These are phyloP conservation scores for Muscicapa comitata DNA, from an alignment of 2,797 vertebrate species.

Conservation along the genomic window DNA sequence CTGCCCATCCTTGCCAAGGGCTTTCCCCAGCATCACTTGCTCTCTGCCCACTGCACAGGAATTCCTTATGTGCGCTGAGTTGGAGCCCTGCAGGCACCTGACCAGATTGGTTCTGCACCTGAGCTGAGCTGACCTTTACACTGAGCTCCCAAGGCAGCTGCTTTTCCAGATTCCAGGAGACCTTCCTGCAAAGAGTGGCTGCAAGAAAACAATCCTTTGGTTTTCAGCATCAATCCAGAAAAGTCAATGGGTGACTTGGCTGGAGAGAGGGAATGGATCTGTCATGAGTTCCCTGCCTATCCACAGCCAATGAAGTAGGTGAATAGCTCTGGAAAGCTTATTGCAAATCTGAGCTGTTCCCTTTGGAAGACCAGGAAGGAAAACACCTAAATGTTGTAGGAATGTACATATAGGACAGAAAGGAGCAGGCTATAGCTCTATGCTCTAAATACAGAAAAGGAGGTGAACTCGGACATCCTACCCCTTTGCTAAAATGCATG, in stretches of 20 bases:
- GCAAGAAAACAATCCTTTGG: not conserved
- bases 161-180: not conserved
- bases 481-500: not conserved
- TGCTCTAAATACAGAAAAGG: not conserved
- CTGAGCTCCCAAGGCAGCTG: not conserved
- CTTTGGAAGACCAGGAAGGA: not conserved
- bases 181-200: not conserved
- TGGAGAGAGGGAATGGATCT: not conserved
- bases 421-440: not conserved
- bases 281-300: not conserved
- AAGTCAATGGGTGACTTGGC: not conserved
- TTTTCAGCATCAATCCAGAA: not conserved
- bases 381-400: not conserved
- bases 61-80: rapidly evolving
- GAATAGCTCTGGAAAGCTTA: not conserved
- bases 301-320: not conserved
- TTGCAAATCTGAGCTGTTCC: not conserved
- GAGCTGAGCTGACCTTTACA: not conserved
- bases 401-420: not conserved
- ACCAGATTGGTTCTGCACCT: not conserved
- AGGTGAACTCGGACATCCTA: not conserved
- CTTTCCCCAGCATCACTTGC: not conserved
- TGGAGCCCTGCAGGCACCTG: not conserved
- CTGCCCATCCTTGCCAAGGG: not conserved
- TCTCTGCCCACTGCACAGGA: not conserved